Evolutionary conservation across 2,113 vertebrate species (phyloP).

Genomic region (Canis aureus): DNA sequence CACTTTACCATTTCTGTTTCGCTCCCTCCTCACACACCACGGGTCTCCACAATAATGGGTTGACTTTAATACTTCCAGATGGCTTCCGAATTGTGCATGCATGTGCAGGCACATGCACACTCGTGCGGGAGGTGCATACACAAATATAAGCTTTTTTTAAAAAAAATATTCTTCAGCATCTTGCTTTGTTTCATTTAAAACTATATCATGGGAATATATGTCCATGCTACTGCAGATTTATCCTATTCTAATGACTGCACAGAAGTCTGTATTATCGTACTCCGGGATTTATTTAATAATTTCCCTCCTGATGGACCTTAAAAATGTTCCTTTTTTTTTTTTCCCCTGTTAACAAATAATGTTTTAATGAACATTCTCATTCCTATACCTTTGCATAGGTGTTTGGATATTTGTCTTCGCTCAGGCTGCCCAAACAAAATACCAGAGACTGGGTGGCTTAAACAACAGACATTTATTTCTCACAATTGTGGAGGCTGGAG

Average conservation of each 20-base stretch:
- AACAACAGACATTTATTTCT: not conserved
- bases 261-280: not conserved
- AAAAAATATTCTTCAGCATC: not conserved
- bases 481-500: not conserved
- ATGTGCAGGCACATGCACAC: rapidly evolving
- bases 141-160: not conserved
- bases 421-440: not conserved
- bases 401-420: not conserved
- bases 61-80: not conserved
- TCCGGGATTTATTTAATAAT: not conserved
- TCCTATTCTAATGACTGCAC: not conserved
- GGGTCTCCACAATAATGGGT: not conserved
- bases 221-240: not conserved
- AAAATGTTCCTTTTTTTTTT: not conserved
- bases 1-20: not conserved
- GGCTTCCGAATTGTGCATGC: not conserved
- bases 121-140: not conserved
- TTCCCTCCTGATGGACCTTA: not conserved
- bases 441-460: too few relatives aligned
- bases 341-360: not conserved
- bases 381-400: not conserved
- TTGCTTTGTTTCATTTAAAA: not conserved
- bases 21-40: not conserved
- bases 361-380: not conserved
- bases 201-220: not conserved